Percentiles rank a stretch among this genome's conserved stretches.
Conservation (phyloP, 2,888 invertebrate genomes). For the Chesias legatella region DNA sequence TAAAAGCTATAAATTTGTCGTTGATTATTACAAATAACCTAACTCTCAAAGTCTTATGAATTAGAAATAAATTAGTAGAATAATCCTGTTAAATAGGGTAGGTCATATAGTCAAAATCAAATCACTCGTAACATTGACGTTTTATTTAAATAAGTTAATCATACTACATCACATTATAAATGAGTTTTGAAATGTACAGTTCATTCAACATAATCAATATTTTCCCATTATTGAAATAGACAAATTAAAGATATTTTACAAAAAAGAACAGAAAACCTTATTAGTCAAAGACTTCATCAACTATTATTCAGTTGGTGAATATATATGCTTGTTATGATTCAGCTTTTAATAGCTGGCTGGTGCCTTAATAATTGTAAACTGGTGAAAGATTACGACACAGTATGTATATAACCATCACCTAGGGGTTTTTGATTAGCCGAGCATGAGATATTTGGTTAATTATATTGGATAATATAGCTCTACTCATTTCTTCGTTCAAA, state of each 20-base stretch:
- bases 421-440: too few relatives aligned
- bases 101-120: conserved; percentile 9
- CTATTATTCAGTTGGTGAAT: conserved; percentile 2
- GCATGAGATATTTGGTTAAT: too few relatives aligned
- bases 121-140: conserved; percentile 7
- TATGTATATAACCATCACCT: too few relatives aligned
- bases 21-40: conserved; percentile 17
- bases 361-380: conserved; percentile 19
- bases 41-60: conserved; percentile 24
- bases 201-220: conserved; percentile 10
- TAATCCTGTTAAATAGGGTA: conserved; percentile 18
- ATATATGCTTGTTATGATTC: conserved; percentile 3
- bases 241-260: too few relatives aligned
- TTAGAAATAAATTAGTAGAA: conserved; percentile 8
- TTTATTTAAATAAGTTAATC: too few relatives aligned
- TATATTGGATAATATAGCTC: too few relatives aligned
- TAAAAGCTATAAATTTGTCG: conserved; percentile 16
- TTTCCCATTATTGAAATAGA: conserved; percentile 4
- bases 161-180: too few relatives aligned
- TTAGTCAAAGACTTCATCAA: too few relatives aligned
- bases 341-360: conserved; percentile 9
- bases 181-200: too few relatives aligned
- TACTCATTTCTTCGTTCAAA: too few relatives aligned
- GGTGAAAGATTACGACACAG: too few relatives aligned
- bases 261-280: too few relatives aligned